phyloP scores from a whole-genome alignment of 92 coral and sea anemone genomes.

The Metridium senile region DNA sequence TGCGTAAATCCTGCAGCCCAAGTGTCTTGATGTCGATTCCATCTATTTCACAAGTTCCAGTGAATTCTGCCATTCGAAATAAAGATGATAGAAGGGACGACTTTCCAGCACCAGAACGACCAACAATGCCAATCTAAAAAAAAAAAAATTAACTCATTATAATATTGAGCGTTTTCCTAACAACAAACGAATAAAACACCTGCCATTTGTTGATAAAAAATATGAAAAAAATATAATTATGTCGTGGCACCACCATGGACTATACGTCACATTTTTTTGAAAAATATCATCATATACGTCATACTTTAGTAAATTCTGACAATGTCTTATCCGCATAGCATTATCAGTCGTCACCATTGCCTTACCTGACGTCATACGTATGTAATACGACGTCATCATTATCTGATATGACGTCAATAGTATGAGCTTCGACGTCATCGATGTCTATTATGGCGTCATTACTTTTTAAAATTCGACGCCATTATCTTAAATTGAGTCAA shows the following conservation, averaged over 20 bases:
- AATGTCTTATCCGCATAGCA: too few species aligned
- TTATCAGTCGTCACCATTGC: too few species aligned
- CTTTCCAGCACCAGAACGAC: constrained; percentile 50
- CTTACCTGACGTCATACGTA: not conserved
- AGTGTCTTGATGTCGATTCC: constrained; percentile 39
- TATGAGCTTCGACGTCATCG: not conserved
- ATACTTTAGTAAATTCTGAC: too few species aligned
- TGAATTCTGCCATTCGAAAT: constrained; percentile 48
- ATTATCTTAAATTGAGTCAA: too few species aligned
- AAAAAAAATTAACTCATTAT: not conserved
- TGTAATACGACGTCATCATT: not conserved
- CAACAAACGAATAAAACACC: too few species aligned
- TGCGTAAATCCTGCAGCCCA: constrained; percentile 42
- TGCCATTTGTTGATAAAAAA: too few species aligned
- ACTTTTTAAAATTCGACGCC: not conserved
- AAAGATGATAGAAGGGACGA: constrained; percentile 31
- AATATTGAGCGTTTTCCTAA: too few species aligned
- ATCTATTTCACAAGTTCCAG: constrained; percentile 31
- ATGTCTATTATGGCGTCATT: not conserved
- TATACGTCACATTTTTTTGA: too few species aligned
- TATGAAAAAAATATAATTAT: too few species aligned
- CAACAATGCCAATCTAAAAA: constrained; percentile 32
- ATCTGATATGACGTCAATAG: not conserved
- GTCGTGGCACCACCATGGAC: too few species aligned
- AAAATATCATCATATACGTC: too few species aligned